Conservation (phyloP, 2,888 invertebrate species). For the Scaptomyza tumidula region DNA sequence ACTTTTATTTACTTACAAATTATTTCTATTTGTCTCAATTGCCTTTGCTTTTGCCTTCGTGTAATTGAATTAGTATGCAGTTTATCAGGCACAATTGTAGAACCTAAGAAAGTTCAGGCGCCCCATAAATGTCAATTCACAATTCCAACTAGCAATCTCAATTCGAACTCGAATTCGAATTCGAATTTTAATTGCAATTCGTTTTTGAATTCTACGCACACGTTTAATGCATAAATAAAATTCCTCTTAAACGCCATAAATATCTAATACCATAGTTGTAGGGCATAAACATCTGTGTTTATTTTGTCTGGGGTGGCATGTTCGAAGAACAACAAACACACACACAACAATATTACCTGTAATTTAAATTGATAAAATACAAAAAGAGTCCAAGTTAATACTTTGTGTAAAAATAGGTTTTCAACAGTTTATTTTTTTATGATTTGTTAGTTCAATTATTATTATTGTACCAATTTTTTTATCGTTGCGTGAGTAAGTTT, state of each 20-base stretch:
- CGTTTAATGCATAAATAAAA: constrained; percentile 55
- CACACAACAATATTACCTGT: not conserved
- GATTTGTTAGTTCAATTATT: not conserved
- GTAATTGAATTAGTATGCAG: constrained; percentile 63
- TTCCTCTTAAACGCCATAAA: constrained; percentile 60
- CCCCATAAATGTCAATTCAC: constrained; percentile 47
- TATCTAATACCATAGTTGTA: constrained; percentile 31
- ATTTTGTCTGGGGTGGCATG: constrained; percentile 8
- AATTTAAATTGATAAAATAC: not conserved
- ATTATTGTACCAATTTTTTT: not conserved
- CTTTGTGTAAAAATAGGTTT: not conserved
- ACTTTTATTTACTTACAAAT: constrained; percentile 29
- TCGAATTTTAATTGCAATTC: not conserved
- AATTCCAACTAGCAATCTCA: constrained; percentile 19
- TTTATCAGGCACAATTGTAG: constrained; percentile 65
- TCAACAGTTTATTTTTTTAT: too few species aligned
- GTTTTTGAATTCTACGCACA: constrained; percentile 17
- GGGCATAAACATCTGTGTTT: constrained; percentile 50
- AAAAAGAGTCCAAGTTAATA: not conserved
- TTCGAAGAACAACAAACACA: not conserved
- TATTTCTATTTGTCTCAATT: constrained; percentile 8
- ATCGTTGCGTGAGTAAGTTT: not conserved
- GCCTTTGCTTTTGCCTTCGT: not conserved
- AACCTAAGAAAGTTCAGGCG: constrained; percentile 37
- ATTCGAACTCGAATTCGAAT: constrained; percentile 27